A percentile compares a stretch with the other conserved stretches of the same genome.
Conservation (phyloP, 2,113 vertebrate species). For the Aegotheles bennettii region DNA sequence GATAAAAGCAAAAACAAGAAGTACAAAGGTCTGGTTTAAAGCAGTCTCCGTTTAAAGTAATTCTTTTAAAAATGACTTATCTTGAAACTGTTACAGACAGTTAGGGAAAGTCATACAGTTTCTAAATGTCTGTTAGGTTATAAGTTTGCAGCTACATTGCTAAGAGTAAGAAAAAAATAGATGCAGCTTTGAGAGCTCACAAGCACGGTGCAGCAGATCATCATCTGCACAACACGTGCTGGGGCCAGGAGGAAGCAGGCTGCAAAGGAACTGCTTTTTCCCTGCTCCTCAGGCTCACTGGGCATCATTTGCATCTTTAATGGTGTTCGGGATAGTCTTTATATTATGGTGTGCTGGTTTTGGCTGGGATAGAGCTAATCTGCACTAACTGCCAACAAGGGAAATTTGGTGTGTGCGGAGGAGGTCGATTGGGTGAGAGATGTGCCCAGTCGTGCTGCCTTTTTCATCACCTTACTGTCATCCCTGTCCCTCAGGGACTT, state of each 20-base stretch:
- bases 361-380: background rate
- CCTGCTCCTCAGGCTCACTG: background rate
- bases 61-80: slow-evolving; percentile 44
- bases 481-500: background rate
- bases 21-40: slow-evolving; percentile 40
- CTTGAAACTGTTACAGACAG: slow-evolving; percentile 48
- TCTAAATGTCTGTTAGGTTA: slow-evolving; percentile 45
- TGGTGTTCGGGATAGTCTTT: background rate
- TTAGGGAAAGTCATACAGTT: slow-evolving; percentile 55
- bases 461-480: background rate
- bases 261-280: background rate
- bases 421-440: background rate
- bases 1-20: slow-evolving; percentile 45
- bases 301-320: background rate
- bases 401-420: background rate
- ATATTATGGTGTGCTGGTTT: background rate
- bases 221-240: background rate
- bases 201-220: background rate
- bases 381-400: background rate
- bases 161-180: background rate
- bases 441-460: background rate
- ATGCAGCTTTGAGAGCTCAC: background rate
- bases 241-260: background rate
- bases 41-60: background rate
- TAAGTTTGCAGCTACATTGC: background rate